Conservation (phyloP, 2,797 vertebrate species). For the Sebastes matsubarae region DNA sequence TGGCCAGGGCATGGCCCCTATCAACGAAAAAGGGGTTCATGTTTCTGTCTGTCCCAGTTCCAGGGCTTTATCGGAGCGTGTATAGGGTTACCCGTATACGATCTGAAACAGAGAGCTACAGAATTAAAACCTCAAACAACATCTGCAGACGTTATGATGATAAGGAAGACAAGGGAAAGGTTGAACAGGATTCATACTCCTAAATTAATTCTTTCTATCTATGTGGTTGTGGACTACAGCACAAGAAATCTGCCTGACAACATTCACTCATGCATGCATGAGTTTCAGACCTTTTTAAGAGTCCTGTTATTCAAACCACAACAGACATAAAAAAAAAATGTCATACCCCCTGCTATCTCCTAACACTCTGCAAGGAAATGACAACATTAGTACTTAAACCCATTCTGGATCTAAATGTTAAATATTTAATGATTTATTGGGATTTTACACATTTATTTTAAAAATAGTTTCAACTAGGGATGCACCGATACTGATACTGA, state of each 20-base stretch:
- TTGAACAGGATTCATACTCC: neutral
- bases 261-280: neutral
- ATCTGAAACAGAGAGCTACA: neutral
- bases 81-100: conserved; percentile 4
- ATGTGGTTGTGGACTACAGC: neutral
- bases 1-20: neutral
- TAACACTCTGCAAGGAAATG: neutral
- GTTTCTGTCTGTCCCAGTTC: conserved; percentile 58
- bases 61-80: neutral
- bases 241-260: neutral
- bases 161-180: neutral
- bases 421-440: neutral
- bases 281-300: neutral
- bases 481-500: too few relatives aligned
- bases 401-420: neutral
- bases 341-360: too few relatives aligned
- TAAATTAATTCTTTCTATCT: neutral
- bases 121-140: conserved; percentile 12
- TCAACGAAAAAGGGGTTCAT: conserved; percentile 9
- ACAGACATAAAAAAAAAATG: neutral
- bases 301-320: neutral
- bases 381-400: neutral
- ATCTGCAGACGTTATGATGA: neutral
- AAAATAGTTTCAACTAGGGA: neutral
- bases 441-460: neutral